These are phyloP conservation scores for Sebastes kiyomatsui DNA, from an alignment of 2,797 vertebrate species.

Conservation along the genomic window DNA sequence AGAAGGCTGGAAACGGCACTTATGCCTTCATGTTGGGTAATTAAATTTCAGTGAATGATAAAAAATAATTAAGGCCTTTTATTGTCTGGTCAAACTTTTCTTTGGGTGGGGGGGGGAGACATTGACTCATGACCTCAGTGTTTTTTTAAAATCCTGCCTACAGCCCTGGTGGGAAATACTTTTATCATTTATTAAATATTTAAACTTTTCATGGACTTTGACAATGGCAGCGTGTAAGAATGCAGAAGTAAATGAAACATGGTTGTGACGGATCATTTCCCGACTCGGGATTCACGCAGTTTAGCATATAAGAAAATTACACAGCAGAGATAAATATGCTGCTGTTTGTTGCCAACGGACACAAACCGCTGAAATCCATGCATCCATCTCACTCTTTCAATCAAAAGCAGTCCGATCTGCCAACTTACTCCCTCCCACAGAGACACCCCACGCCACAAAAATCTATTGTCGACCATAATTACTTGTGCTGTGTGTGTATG, in stretches of 20 bases:
- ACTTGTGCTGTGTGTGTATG: slow-evolving; percentile 4
- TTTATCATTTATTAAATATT: not conserved
- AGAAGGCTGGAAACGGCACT: not conserved
- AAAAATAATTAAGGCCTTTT: not conserved
- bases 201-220: not conserved
- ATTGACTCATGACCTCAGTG: not conserved
- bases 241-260: slow-evolving; percentile 21
- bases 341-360: slow-evolving; percentile 26
- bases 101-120: not conserved
- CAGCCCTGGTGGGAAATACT: not conserved
- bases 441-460: slow-evolving; percentile 29
- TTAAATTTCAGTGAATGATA: slow-evolving; percentile 4
- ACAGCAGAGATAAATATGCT: slow-evolving; percentile 22
- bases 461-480: slow-evolving; percentile 39
- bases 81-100: not conserved
- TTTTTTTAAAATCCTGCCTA: not conserved
- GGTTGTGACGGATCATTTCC: not conserved
- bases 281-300: not conserved
- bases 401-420: slow-evolving; percentile 33
- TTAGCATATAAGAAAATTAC: slow-evolving; percentile 16
- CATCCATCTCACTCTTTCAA: slow-evolving; percentile 17
- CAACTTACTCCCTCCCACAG: slow-evolving; percentile 21
- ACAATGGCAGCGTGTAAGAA: not conserved
- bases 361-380: slow-evolving; percentile 20
- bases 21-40: not conserved